Evolutionary conservation across 2,888 invertebrate species (phyloP), one percentile per base, ranked within the genome.

Genomic region (Thymelicus lineola): DNA sequence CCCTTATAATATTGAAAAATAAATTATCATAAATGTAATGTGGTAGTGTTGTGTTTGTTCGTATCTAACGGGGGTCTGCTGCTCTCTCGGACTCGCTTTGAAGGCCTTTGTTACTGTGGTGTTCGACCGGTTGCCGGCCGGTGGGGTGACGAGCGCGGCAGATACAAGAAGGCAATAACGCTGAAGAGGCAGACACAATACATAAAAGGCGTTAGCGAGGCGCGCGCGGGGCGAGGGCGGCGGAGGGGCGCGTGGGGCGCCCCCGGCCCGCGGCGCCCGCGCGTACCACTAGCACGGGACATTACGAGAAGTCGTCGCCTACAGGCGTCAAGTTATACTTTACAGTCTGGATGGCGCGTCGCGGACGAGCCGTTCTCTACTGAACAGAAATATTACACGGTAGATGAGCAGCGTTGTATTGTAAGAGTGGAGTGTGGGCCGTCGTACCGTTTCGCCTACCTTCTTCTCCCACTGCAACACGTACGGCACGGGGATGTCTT

Each of bases 381-480:
- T 94, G 89, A 93, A 94, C 94, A 94, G 91, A 94, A 93, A 94
- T 88, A 94, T 89, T 87, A 92, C 91, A 93, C 90, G 90, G 91
- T 87, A 89, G 88, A 90, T 92, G 93, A 92, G 93, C 92, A 93
- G 92, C 91, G 89, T 90, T 90, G 93, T 92, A 92, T 89, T 89
- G 92, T 91, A 92, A 93, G 90, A 91, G 92, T 91, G 91, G 91
- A 91, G 91, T 90, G 91, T 91, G 87, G 90, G 84, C 88, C 96
- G 96, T 96, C 97, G 96, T 97, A 97, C 97, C 97, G 97, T 97
- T 95, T 97, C 97, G 97, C 97, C 97, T 97, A 98, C 98, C 97
- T 98, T 98, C 97, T 98, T 99, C 96, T 98, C 98, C 99, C 99
- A 99, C 96, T 98, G 98, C 94, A 99, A 97, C 95, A 99, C 98